A percentile compares a stretch with the other conserved stretches of the same genome.
Conservation (phyloP, 2,113 vertebrate genomes). For the Odontesthes bonariensis region DNA sequence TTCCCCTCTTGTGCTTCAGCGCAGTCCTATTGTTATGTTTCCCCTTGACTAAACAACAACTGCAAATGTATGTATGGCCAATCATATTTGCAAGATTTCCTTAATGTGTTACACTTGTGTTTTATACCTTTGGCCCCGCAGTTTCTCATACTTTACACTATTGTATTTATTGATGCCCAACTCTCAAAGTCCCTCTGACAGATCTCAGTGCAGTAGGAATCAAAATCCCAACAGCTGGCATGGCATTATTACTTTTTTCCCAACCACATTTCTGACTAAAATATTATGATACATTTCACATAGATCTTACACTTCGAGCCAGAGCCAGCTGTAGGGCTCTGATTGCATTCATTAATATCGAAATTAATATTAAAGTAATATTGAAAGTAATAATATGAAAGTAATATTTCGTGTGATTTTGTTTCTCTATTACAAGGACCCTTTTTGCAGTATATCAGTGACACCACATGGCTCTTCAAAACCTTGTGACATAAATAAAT, state of each 20-base stretch:
- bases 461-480: conserved; percentile 20
- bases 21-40: neutral
- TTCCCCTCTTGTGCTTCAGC: conserved; percentile 21
- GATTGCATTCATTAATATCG: conserved; percentile 28
- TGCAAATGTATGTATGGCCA: neutral
- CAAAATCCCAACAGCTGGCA: conserved; percentile 69
- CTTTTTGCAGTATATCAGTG: conserved; percentile 17
- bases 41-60: neutral
- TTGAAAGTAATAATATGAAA: too few species aligned
- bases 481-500: conserved; percentile 28
- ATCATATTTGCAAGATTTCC: conserved; percentile 4
- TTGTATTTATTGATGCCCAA: conserved; percentile 38
- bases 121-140: conserved; percentile 43
- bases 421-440: conserved; percentile 3
- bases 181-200: conserved; percentile 48
- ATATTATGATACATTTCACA: conserved; percentile 52
- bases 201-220: conserved; percentile 60
- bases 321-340: conserved; percentile 35
- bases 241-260: conserved; percentile 32
- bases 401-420: conserved; percentile 30
- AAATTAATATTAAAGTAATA: conserved; percentile 3
- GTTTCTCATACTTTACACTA: conserved; percentile 48
- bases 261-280: conserved; percentile 57
- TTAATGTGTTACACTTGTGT: conserved; percentile 17
- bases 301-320: conserved; percentile 27